A percentile compares a stretch with the other conserved stretches of the same genome.
phyloP scores from a whole-genome alignment of 2,113 vertebrate genomes.

The Noctilio leporinus region DNA sequence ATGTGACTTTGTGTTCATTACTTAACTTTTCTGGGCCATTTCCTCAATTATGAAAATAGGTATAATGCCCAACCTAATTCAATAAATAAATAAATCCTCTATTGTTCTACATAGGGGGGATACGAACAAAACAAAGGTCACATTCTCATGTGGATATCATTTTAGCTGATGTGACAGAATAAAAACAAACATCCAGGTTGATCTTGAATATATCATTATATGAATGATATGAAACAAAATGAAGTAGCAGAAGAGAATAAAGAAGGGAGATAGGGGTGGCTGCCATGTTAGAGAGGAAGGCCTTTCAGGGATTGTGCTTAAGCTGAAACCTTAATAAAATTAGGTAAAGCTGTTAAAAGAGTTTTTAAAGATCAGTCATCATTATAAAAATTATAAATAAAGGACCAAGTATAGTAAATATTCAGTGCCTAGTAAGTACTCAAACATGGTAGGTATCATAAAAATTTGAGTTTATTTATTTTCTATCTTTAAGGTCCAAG shows the following conservation, averaged over 20 bases:
- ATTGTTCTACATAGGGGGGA: not conserved
- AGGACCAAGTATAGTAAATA: not conserved
- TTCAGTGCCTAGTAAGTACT: not conserved
- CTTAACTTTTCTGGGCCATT: not conserved
- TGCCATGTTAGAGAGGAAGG: not conserved
- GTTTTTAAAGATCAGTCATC: not conserved
- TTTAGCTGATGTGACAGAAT: not conserved
- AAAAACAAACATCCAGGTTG: not conserved
- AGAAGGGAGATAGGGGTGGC: not conserved
- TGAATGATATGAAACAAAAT: not conserved
- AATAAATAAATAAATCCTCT: not conserved
- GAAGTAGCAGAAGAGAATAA: not conserved
- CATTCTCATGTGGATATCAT: not conserved
- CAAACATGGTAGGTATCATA: not conserved
- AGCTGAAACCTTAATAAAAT: not conserved
- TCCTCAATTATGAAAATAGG: not conserved
- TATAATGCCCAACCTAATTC: not conserved
- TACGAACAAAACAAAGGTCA: not conserved
- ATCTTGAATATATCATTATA: not conserved
- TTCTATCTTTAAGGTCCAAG: not conserved
- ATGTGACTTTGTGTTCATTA: not conserved
- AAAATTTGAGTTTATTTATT: not conserved
- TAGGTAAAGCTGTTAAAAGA: not conserved
- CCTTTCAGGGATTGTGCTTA: not conserved
- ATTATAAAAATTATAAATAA: not conserved